Base-by-base conservation (phyloP, 53 echinoderm and acorn worm species). In the Zoroaster sp. region DNA sequence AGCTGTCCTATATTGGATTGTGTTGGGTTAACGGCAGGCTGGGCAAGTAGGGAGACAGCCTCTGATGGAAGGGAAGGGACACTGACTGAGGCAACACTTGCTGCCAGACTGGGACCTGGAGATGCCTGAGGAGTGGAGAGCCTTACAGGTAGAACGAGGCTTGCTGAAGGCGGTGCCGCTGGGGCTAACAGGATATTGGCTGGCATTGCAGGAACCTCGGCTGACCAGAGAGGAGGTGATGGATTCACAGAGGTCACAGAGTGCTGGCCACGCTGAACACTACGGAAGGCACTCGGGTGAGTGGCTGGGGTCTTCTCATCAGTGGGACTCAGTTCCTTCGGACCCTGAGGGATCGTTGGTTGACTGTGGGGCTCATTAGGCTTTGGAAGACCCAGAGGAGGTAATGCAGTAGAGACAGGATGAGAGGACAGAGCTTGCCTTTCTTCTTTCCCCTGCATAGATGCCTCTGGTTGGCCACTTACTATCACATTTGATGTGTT, bases 201-300 rank as follows among this genome's bases (percentile, higher is more conserved):
- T 7, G 97, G 92, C 49, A 95, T 90, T 28, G 97, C 63, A 1
- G 97, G 93, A 35, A 95, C 91, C 83, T 93, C 95, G 23, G 95
- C 77, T 23, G 95, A 92, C 97, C 97, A 97, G 4, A 97, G 87
- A n/a, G 97, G 97, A n/a, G 95, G 95, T 1, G 97, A 97, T 10
- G 97, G 97, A 43, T 94, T 97, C 25, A 97, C 92, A 28, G 92
- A 87, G 2, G 90, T 73, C 73, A 49, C 66, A 41, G 89, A 72
- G 2, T 73, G 71, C 43, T 77, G 67, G 40, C 78, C 75, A 30
- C 92, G 92, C 28, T 92, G 89, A 49, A 89, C 90, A 46, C 81
- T 92, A 52, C 90, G 92, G 39, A 94, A 94, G 63, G 94, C 94
- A 92, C 94, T 94, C 20, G 90, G 75, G 51, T 94, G 94, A 44